Evolutionary conservation across 2,797 vertebrate species (phyloP).

Genomic region (Phataginus tetradactyla): DNA sequence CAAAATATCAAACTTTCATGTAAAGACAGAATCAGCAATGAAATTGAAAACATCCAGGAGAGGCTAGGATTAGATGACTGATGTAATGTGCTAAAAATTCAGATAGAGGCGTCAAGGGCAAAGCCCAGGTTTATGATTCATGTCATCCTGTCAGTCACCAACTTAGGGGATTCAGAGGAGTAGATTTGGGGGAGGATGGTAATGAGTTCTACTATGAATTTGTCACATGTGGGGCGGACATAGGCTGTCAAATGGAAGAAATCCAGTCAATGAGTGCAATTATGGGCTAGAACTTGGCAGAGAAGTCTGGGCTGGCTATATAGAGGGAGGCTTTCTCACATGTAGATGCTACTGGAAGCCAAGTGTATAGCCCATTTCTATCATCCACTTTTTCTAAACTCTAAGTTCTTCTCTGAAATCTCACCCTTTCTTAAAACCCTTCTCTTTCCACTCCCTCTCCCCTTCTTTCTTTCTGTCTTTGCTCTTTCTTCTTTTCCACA

Average conservation of each 20-base stretch:
- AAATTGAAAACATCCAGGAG: neutral
- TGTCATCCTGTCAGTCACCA: neutral
- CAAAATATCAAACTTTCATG: conserved; percentile 11
- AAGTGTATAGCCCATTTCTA: neutral
- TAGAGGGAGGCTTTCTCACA: neutral
- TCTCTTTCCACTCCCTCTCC: neutral
- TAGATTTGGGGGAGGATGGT: neutral
- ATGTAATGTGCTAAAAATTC: neutral
- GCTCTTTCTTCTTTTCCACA: neutral
- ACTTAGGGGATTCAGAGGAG: neutral
- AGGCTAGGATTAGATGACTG: neutral
- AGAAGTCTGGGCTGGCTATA: neutral
- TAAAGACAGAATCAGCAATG: neutral
- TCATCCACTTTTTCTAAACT: neutral
- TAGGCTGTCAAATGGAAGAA: neutral
- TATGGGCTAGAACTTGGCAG: neutral
- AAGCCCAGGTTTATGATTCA: neutral
- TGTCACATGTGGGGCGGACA: neutral
- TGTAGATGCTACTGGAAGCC: neutral
- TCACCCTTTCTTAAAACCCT: neutral
- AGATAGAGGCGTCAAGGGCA: neutral
- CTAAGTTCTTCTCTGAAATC: neutral
- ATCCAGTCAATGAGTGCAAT: neutral
- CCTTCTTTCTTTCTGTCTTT: neutral
- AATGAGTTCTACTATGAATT: neutral